Percentiles rank a stretch among this genome's conserved stretches.
Conservation (phyloP, 2,888 invertebrate species). For the Tridacna crocea region DNA sequence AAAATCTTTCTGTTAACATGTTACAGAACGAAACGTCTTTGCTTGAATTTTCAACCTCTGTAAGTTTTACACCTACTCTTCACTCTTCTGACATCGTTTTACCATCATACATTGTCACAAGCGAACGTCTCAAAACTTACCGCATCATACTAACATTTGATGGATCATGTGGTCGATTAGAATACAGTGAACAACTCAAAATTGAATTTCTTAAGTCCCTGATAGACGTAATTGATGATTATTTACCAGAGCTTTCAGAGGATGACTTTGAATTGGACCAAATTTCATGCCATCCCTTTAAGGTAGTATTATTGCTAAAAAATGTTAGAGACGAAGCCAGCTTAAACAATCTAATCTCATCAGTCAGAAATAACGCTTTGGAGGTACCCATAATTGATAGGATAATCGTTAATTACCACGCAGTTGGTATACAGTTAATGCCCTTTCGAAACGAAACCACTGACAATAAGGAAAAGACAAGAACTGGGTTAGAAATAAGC, state of each 20-base stretch:
- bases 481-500: constrained; percentile 56
- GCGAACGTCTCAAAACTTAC: background rate
- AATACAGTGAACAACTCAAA: constrained; percentile 33
- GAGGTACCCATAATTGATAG: constrained; percentile 57
- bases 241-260: constrained; percentile 37
- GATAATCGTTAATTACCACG: constrained; percentile 47
- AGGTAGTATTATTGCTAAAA: constrained; percentile 37
- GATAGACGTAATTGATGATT: constrained; percentile 38
- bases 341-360: constrained; percentile 2
- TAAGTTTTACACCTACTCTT: background rate
- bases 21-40: background rate
- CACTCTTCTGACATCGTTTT: background rate
- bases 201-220: constrained; percentile 62
- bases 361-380: constrained; percentile 23
- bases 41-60: background rate
- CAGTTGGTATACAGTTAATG: constrained; percentile 11
- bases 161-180: constrained; percentile 49
- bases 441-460: background rate
- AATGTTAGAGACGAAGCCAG: constrained; percentile 3
- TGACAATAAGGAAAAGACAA: background rate
- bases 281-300: constrained; percentile 57
- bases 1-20: background rate
- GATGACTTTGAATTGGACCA: constrained; percentile 49
- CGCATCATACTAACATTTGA: constrained; percentile 40
- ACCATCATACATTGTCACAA: background rate